Evolutionary conservation across 2,888 invertebrate species (phyloP), one percentile per base, ranked within the genome.

Genomic region (Amblyjoppa fuscipennis): DNA sequence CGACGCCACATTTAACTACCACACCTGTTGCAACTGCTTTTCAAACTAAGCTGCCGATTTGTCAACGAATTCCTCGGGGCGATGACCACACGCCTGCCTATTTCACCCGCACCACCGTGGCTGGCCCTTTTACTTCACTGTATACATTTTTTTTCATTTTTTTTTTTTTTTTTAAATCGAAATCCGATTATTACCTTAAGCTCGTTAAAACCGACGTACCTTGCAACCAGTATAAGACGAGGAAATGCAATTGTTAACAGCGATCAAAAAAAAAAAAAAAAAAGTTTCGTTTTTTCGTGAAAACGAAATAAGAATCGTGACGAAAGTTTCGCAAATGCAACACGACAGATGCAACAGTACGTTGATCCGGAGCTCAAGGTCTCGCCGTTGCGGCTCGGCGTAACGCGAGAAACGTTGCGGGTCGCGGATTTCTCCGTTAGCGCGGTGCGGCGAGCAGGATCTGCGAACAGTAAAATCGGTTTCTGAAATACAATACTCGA

Each of bases 401-500:
- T 38, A 51, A 71, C 16, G 28, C 59, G 49, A 70, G 49, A 73
- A 34, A 68, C 51, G 80, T 16, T 45, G 59, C 45, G 73, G 73
- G 80, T 73, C 73, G 66, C 73, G 38, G 41, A 66, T 80, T 80
- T 73, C 66, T 31, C 73, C 80, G 73, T 80, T 66, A 80, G 51
- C 25, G 45, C 61, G 28, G 34, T 13, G 56, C 38, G n/a, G 70
- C 31, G 16, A 61, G 25, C 41, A 28, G 56, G n/a, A 45, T 38
- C 41, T 69, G 25, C 20, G 34, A 41, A 28, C 69, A 64, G 61
- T 11, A 69, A n/a, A 69, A 34, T 34, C 16, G 7, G 34, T 13
- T 16, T 11, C 6, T 31, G 2, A 16, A 64, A 59, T 25, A 45
- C 2, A 53, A 41, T 38, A 11, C 25, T 16, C 69, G 69, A 69